phyloP scores from a whole-genome alignment of 2,113 vertebrate species.

The Myiopsitta monachus region DNA sequence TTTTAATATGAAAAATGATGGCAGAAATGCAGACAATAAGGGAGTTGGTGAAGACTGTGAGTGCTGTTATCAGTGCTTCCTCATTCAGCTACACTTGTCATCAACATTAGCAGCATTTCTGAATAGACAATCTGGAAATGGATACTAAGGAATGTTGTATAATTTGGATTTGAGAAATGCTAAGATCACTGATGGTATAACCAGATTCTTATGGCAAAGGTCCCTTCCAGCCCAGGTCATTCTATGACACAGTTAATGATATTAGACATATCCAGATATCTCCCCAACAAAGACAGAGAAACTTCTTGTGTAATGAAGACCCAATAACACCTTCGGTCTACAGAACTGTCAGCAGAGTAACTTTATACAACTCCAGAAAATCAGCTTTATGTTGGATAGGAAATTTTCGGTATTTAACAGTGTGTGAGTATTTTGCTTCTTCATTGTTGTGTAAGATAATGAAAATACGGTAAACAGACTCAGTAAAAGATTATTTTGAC shows the following conservation, averaged over 20 bases:
- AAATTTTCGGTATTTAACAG: not conserved
- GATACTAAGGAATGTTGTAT: not conserved
- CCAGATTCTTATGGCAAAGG: not conserved
- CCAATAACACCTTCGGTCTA: not conserved
- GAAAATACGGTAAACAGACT: not conserved
- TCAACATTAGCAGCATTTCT: not conserved
- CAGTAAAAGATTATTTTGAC: not conserved
- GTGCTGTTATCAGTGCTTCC: not conserved
- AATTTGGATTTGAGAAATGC: not conserved
- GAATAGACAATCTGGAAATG: not conserved
- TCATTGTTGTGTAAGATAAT: not conserved
- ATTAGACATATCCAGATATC: not conserved
- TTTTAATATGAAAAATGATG: not conserved
- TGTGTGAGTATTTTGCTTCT: not conserved
- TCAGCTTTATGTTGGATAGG: not conserved
- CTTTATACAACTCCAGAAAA: not conserved
- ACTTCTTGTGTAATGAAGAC: not conserved
- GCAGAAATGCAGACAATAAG: not conserved
- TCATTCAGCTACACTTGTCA: not conserved
- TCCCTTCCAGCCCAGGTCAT: not conserved
- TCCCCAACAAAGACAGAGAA: not conserved
- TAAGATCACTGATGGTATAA: accelerated
- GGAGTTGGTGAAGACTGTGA: not conserved
- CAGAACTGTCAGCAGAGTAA: not conserved
- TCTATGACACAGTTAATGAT: not conserved